Base-by-base conservation (phyloP, 2,888 invertebrate genomes). In the Listrodromus nycthemerus region DNA sequence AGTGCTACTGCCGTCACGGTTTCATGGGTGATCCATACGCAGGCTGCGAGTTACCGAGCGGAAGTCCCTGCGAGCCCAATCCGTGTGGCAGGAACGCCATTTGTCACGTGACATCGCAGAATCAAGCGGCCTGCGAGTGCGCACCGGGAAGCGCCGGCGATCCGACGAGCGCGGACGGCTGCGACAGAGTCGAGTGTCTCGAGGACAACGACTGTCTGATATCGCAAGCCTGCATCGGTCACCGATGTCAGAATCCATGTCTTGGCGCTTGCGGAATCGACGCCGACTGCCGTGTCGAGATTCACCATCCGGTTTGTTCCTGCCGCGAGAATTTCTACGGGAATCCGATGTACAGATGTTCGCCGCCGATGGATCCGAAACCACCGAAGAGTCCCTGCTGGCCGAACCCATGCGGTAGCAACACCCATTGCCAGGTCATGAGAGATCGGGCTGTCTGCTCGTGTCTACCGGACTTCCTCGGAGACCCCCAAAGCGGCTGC, bases 1-100 rank as follows among this genome's bases (percentile, higher is more conserved):
- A 97, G 92, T 98, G 98, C 92, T 97, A 96, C 93, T 98, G 98
- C 89, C 96, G 95, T 91, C 92, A 95, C 66, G 97, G 97, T 33
- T 97, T 95, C 92, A 94, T 95, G 61, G 98, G 98, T 21, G 97
- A 98, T 94, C 96, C 98, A 4, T 97, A 97, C 89, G 95, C 95
- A 37, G 96, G 96, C n/a, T 98, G 97, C 90, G 95, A 95, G 88
- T 94, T 95, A 69, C 95, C 96, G 92, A 96, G 96, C 87, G 94
- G 94, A 61, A 95, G 95, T 89, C 96, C 96, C 0, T 98, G 98
- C 89, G 94, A 95, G 88, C 97, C 97, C 50, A 97, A 96, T 91
- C 97, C 97, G 16, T 98, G 98, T 90, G 97, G 97, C 27, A 96
- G 96, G 27, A 96, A 96, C 91, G 96, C 97, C 0, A 94, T 95